Base-by-base conservation (phyloP, 1,140 invertebrate genomes). In the Penaeus japonicus region DNA sequence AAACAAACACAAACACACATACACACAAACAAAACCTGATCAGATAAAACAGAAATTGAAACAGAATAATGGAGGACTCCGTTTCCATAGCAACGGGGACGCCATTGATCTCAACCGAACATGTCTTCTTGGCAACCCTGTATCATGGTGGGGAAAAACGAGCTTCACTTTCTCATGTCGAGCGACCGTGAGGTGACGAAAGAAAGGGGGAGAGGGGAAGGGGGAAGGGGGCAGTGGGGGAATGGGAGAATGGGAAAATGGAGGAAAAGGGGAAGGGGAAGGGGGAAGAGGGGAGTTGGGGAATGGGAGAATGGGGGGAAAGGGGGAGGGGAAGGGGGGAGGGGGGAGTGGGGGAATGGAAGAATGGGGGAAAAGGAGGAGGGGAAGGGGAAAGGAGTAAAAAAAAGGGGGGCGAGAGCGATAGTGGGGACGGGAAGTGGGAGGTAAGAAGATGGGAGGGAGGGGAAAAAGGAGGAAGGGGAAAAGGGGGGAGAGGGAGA, bases 21-120 rank as follows among this genome's bases (percentile, higher is more conserved):
- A n/a, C n/a, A n/a, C n/a, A n/a, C n/a, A 7, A 47, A 47, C 10
- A 47, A 47, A 47, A 47, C 4, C 10, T 47, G 3, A 39, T 47
- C 47, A 12, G 47, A 47, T 47, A 15, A 47, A 47, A 47, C 10
- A 12, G 47, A 47, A 47, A 47, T 12, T 47, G 47, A 47, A 47
- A 47, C 15, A 4, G 47, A 47, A 47, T 15, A 75, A 85, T 85
- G 82, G 70, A 47, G 85, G 85, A 80, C 79, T 32, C 75, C 62
- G 85, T 87, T 80, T 35, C 85, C 85, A 87, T 87, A 79, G 78
- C 85, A 82, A 87, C 85, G 78, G 39, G 85, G 85, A 87, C 80
- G 85, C 79, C 85, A 87, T 87, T 87, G 85, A 87, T 87, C 77
- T 87, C 62, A 57, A 47, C 85, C 54, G 73, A 62, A 87, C 85